Conservation (phyloP, 2,797 vertebrate species). For the Loris lydekkerianus region DNA sequence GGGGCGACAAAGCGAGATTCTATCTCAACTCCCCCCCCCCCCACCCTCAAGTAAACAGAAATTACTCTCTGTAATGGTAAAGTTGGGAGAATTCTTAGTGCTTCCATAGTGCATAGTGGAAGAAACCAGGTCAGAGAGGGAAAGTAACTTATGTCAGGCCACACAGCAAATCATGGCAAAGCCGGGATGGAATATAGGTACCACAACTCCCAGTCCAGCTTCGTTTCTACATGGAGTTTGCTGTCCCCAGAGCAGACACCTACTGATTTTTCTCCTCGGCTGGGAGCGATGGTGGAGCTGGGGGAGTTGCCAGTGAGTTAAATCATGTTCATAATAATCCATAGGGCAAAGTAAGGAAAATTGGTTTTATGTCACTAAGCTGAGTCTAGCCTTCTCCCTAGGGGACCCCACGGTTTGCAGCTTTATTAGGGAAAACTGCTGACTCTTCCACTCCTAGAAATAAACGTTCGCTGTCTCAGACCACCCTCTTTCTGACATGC, state of each 20-base stretch:
- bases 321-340: slow-evolving; percentile 63
- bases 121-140: slow-evolving; percentile 27
- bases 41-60: too few species aligned
- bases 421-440: slow-evolving; percentile 62
- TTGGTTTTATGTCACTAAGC: slow-evolving; percentile 55
- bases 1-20: too few species aligned
- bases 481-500: neutral
- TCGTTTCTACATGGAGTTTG: neutral
- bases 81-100: too few species aligned
- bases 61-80: neutral
- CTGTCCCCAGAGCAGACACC: neutral
- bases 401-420: neutral
- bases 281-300: neutral
- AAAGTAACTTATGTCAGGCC: neutral
- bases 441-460: slow-evolving; percentile 30
- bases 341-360: slow-evolving; percentile 60
- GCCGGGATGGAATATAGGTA: neutral
- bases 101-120: neutral
- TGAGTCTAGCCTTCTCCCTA: neutral
- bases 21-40: too few species aligned
- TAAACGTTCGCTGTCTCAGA: neutral
- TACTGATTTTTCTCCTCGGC: neutral
- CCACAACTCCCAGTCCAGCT: neutral
- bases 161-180: neutral
- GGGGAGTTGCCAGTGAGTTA: neutral